phyloP scores from a whole-genome alignment of 53 echinoderm and acorn worm genomes.

The Astropecten irregularis region DNA sequence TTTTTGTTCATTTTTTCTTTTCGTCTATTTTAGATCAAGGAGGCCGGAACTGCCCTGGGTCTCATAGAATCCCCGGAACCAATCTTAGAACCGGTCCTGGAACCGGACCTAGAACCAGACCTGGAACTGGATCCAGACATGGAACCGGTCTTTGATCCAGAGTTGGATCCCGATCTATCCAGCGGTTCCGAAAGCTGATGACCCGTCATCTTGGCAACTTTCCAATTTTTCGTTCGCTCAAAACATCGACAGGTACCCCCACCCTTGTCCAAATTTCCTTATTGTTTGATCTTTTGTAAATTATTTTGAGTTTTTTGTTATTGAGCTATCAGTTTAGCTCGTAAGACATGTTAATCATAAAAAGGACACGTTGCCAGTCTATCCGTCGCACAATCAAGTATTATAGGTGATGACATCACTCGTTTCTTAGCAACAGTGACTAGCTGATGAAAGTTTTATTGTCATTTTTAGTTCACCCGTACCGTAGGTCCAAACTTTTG shows the following conservation, averaged over 20 bases:
- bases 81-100: neutral
- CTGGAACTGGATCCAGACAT: neutral
- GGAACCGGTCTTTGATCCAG: neutral
- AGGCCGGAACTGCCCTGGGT: slow-evolving; percentile 73
- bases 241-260: neutral
- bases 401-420: too few species aligned
- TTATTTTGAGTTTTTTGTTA: neutral
- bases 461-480: too few species aligned
- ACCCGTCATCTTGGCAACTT: slow-evolving; percentile 2
- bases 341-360: too few species aligned
- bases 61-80: slow-evolving; percentile 24
- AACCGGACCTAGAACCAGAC: neutral
- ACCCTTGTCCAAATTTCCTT: neutral
- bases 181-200: slow-evolving; percentile 42
- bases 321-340: too few species aligned
- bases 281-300: neutral
- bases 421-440: too few species aligned
- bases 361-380: too few species aligned
- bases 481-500: too few species aligned
- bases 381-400: too few species aligned
- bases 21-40: slow-evolving; percentile 57
- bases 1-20: neutral
- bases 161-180: slow-evolving; percentile 25
- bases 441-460: too few species aligned
- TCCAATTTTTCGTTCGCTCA: neutral